Evolutionary conservation across 2,113 vertebrate species (phyloP).

Genomic region (Poeciliopsis retropinna): DNA sequence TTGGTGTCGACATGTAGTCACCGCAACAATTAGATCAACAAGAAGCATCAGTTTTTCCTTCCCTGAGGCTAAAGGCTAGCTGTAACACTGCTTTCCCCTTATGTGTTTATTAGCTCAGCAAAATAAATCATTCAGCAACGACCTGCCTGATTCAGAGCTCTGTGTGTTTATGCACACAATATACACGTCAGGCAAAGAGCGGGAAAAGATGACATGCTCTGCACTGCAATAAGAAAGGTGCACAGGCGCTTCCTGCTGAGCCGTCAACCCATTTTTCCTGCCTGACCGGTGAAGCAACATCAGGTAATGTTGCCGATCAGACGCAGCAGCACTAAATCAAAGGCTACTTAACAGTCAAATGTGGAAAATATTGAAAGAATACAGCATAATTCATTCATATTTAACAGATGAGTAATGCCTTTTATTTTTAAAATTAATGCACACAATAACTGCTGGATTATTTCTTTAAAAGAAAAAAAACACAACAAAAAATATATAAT

Average conservation of each 20-base stretch:
- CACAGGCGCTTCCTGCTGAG: slow-evolving; percentile 55
- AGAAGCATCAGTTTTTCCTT: not conserved
- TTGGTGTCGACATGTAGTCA: slow-evolving; percentile 22
- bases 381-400: not conserved
- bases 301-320: slow-evolving; percentile 36
- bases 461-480: too few species aligned
- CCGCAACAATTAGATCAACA: not conserved
- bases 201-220: slow-evolving; percentile 38
- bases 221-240: slow-evolving; percentile 35
- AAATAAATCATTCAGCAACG: not conserved
- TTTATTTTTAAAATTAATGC: too few species aligned
- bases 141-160: not conserved
- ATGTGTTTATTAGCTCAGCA: not conserved
- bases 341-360: slow-evolving; percentile 20
- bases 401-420: not conserved
- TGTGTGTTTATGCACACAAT: slow-evolving; percentile 40
- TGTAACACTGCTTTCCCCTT: not conserved
- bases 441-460: too few species aligned
- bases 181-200: slow-evolving; percentile 30
- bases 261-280: slow-evolving; percentile 64
- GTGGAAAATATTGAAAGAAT: not conserved
- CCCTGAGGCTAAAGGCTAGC: not conserved
- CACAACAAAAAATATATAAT: too few species aligned
- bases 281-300: slow-evolving; percentile 38
- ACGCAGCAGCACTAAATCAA: not conserved